Base-by-base conservation (phyloP, 1,140 invertebrate species). In the Eumeta japonica region DNA sequence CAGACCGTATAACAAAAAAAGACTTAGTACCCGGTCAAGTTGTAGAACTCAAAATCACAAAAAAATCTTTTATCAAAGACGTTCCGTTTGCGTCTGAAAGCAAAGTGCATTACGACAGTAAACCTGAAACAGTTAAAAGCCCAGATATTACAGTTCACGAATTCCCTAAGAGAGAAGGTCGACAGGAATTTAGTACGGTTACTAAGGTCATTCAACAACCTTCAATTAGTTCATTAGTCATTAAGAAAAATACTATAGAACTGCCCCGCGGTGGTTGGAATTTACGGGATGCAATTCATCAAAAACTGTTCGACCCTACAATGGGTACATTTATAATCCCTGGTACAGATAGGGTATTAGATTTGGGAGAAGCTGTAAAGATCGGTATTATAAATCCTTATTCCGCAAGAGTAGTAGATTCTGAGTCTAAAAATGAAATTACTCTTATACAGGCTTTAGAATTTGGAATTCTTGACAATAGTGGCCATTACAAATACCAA, bases 311-410 rank as follows among this genome's bases (percentile, higher is more conserved):
- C 47, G 87, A 96, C 73, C 82, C 89, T 1, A 76, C 82, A 1
- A 86, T 83, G 3, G 92, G 92, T 2, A 75, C 92, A 2, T 93
- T 96, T 56, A 85, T 86, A 34, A 89, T 97, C 50, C 90, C 92
- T 20, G 87, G 87, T 17, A 91, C 90, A 1, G 89, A 93, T 61
- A 80, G 89, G 52, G 70, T 90, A 16, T 82, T 94, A 3, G 88
- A 89, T 39, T 87, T 98, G 48, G 82, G 91, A 66, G 90, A 95
- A 67, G 94, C 92, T 50, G 75, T 96, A 17, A 84, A 86, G 49
- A 75, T 92, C 31, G 84, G 88, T 54, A 86, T 96, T 9, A 89
- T 97, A 28, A 86, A 94, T 67, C 82, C 87, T 2, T 75, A 83
- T 37, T 92, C 90, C 2, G 88, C 88, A 15, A 58, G 81, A 15